Evolutionary conservation across 2,113 vertebrate species (phyloP), one percentile per base, ranked within the genome.

Genomic region (Leiothrix lutea): DNA sequence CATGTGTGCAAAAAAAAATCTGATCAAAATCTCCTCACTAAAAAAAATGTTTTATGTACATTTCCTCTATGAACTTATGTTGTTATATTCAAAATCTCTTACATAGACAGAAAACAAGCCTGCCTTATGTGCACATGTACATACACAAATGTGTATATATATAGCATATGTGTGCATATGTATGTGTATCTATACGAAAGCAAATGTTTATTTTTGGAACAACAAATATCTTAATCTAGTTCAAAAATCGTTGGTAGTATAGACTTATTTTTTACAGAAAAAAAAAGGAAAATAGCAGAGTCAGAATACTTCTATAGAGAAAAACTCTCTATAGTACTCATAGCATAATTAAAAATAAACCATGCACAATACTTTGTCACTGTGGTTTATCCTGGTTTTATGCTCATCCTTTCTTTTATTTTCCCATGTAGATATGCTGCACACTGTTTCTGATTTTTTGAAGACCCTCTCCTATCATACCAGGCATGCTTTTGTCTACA

Each of bases 371-470:
- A 44, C 12, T 69, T 67, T 48, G 5, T 78, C 44, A 81, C 23
- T 61, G 2, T 28, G 7, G 4, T 11, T 47, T 82, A 79, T 61
- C 24, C 19, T 71, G 8, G 1, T 66, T 61, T 82, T 74, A 26
- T 36, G 5, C 18, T 57, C 6, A 70, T 18, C 6, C 11, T 71
- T 79, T 70, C n/a, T 45, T 57, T 65, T 50, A 19, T 60, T 29
- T 29, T 85, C 11, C 35, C 6, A 50, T 31, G 25, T 8, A 50
- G 29, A 12, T 60, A 8, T 35, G 35, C 11, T 81, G 8, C 20
- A n/a, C 0, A 1, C 5, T 29, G 7, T 14, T 16, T 61, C 42
- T 2, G 2, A n/a, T 44, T 70, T 40, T 85, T 51, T 74, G 16
- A 73, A 56, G 25, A 64, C 2, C 4, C 36, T 4, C 2, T 78